Conservation (phyloP, 2,113 vertebrate genomes). For the Forbesichthys papilliferus region DNA sequence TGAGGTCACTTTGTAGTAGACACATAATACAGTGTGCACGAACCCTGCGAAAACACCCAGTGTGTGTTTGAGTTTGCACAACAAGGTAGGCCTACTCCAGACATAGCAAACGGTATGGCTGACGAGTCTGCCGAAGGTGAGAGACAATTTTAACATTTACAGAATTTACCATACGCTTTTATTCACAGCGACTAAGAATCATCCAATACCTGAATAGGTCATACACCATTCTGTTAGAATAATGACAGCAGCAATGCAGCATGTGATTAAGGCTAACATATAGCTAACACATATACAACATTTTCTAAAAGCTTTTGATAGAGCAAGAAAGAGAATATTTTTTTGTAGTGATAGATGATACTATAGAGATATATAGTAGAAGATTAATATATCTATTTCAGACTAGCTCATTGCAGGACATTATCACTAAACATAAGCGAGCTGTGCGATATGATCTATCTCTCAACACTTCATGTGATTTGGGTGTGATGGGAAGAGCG, state of each 20-base stretch:
- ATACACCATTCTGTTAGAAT: too few species aligned
- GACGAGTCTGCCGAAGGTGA: neutral
- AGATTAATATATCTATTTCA: neutral
- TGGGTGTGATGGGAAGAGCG: constrained; percentile 28
- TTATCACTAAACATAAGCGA: neutral
- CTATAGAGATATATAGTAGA: too few species aligned
- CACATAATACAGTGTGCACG: neutral
- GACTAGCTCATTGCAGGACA: neutral
- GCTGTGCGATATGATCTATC: constrained; percentile 5
- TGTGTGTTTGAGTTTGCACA: constrained; percentile 2
- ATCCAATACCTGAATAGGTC: too few species aligned
- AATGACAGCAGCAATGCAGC: too few species aligned
- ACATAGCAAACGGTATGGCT: neutral
- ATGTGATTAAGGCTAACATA: too few species aligned
- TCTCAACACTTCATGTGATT: constrained; percentile 15
- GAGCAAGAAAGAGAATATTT: too few species aligned
- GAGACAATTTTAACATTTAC: neutral
- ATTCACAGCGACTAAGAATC: too few species aligned
- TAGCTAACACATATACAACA: too few species aligned
- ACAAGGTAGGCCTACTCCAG: neutral
- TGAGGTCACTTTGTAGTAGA: constrained; percentile 11
- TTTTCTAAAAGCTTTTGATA: too few species aligned
- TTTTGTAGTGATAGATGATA: too few species aligned
- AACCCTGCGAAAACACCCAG: neutral
- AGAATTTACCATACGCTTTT: too few species aligned